These are phyloP conservation scores for Aelia acuminata DNA, from an alignment of 2,888 invertebrate genomes.

Conservation along the genomic window DNA sequence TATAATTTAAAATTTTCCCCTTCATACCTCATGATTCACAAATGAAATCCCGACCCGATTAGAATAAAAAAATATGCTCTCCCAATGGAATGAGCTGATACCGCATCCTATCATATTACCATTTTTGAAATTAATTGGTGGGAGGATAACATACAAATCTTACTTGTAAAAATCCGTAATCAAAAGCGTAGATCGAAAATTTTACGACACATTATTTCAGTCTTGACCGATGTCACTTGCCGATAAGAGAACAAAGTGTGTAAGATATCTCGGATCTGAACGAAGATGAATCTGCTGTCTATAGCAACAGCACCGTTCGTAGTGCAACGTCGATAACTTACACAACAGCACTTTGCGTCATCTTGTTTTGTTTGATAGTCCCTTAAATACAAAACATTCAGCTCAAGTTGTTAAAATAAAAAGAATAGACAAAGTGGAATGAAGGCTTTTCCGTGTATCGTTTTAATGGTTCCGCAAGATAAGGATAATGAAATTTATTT, in stretches of 20 bases:
- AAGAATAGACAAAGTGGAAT: neutral
- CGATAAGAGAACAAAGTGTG: neutral
- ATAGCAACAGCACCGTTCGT: neutral
- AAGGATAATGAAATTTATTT: neutral
- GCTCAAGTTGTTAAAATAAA: neutral
- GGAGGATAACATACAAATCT: neutral
- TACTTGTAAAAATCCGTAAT: neutral
- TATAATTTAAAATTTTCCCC: no score
- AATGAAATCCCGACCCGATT: no score
- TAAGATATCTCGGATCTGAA: neutral
- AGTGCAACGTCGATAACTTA: neutral
- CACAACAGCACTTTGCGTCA: conserved; percentile 20
- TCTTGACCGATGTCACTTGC: neutral
- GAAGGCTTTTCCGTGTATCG: neutral
- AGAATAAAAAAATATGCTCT: no score
- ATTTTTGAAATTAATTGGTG: neutral
- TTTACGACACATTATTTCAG: neutral
- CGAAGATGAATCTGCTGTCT: conserved; percentile 12
- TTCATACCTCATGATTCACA: no score
- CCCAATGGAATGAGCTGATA: no score
- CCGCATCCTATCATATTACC: neutral
- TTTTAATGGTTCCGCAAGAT: neutral
- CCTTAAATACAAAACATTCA: neutral
- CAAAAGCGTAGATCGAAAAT: neutral
- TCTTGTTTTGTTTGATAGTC: neutral